Percentiles rank a stretch among this genome's conserved stretches.
Conservation (phyloP, 2,113 vertebrate species). For the Gallinago undulata region DNA sequence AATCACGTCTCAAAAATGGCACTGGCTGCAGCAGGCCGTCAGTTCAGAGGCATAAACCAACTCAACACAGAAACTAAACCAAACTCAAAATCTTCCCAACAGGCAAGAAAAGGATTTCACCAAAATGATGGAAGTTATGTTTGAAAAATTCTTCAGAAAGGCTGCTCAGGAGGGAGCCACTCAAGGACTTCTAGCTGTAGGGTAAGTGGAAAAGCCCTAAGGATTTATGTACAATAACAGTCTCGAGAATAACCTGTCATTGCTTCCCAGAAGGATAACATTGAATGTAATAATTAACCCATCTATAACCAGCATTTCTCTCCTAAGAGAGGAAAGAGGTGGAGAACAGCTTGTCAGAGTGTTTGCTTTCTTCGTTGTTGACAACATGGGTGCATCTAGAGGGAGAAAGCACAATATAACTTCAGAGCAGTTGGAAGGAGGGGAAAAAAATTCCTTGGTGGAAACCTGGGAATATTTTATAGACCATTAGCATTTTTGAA, state of each 20-base stretch:
- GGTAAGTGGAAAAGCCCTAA: background rate
- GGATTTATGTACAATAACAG: background rate
- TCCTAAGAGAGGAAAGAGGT: background rate
- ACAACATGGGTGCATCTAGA: background rate
- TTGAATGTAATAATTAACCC: constrained; percentile 3
- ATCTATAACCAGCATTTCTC: background rate
- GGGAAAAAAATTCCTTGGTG: background rate
- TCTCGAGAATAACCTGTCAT: background rate
- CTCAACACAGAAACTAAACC: background rate
- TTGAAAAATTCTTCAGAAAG: background rate
- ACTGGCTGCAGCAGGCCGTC: background rate
- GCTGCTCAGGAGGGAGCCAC: background rate
- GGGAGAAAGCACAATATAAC: background rate
- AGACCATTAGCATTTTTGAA: background rate
- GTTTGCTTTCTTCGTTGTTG: background rate
- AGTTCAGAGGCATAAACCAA: background rate
- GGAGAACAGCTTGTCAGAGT: background rate
- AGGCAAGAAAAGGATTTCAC: background rate
- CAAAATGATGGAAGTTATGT: background rate
- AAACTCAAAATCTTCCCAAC: background rate
- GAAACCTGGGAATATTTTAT: background rate
- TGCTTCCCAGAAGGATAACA: background rate
- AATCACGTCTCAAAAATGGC: background rate
- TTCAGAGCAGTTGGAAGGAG: background rate
- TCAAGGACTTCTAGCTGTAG: background rate